Evolutionary conservation across 2,888 invertebrate species (phyloP), one percentile per base, ranked within the genome.

Genomic region (Cryptus viduatorius): DNA sequence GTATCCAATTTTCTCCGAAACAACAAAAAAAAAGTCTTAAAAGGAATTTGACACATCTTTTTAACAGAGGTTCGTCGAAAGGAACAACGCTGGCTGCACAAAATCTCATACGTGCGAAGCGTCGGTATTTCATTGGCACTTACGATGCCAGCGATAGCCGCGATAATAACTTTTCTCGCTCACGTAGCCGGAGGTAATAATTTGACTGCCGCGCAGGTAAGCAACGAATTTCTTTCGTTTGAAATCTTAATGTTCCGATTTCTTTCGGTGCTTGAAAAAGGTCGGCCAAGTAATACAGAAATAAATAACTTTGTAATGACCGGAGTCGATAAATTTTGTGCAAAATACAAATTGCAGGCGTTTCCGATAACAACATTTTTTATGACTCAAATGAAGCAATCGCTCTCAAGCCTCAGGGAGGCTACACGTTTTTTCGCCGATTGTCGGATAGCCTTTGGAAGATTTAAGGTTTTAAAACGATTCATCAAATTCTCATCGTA

Each of bases 141-240:
- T n/a, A 94, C 95, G 46, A 94, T 96, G n/a, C 95, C 96, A 14
- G 94, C 95, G 16, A 93, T 96, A 64, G 94, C 95, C 0, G 94
- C 95, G n/a, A 95, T 96, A 83, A 91, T 95, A 64, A 95, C 95
- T 0, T 95, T 96, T 89, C 91, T 95, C 24, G 94, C 95, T 16
- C 95, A 95, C 86, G 94, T 95, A 16, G 92, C 94, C 8, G 92
- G 94, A 29, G 95, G 95, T 69, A 93, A 95, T 90, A 94, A 95
- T 89, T 94, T 96, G n/a, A 94, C 95, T n/a, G 95, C 95, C 7
- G 94, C 95, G 14, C 95, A 95, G 94, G 96, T 96, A 93, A 86
- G 87, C 84, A 64, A 69, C 48, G 14, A 31, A 19, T 44, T 48
- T 14, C 19, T 67, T 69, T 50, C 37, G 37, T 37, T 42, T 8